These are phyloP conservation scores for Babyrousa celebensis DNA, from an alignment of 2,797 vertebrate genomes.

Conservation along the genomic window DNA sequence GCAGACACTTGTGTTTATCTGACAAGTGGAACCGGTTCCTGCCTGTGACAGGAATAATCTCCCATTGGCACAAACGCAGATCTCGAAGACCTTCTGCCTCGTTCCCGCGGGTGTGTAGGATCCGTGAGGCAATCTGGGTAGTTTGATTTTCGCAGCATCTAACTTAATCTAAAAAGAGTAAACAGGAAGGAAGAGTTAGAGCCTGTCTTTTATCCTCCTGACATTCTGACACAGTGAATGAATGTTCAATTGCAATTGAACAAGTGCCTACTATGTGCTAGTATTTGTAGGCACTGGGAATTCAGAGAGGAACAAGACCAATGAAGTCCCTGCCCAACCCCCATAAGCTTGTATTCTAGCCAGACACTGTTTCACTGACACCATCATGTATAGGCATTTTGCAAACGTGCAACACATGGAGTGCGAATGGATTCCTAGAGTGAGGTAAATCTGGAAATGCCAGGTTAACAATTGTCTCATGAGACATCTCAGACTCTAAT, in stretches of 20 bases:
- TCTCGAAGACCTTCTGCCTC: slow-evolving; percentile 98
- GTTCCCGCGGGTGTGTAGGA: slow-evolving; percentile 94
- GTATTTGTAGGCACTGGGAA: background rate
- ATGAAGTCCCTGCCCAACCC: background rate
- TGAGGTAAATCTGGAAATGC: background rate
- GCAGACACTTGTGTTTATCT: slow-evolving; percentile 98
- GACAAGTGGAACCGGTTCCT: slow-evolving; percentile 97
- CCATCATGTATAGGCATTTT: background rate
- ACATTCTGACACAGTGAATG: background rate
- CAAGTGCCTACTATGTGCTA: background rate
- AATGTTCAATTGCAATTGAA: background rate
- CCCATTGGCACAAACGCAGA: slow-evolving; percentile 98
- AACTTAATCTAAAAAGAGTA: slow-evolving; percentile 94
- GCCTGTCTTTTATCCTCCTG: background rate
- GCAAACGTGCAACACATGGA: background rate
- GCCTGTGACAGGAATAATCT: slow-evolving; percentile 98
- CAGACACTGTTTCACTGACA: background rate
- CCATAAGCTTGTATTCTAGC: background rate
- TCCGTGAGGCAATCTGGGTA: slow-evolving; percentile 97
- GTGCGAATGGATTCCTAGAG: background rate
- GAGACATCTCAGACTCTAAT: background rate
- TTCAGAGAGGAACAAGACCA: background rate
- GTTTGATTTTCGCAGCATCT: slow-evolving; percentile 96
- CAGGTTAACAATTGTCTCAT: background rate
- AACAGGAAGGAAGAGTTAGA: slow-evolving; percentile 80